Conservation (phyloP, 2,113 vertebrate genomes). For the Rhabdornis inornatus region DNA sequence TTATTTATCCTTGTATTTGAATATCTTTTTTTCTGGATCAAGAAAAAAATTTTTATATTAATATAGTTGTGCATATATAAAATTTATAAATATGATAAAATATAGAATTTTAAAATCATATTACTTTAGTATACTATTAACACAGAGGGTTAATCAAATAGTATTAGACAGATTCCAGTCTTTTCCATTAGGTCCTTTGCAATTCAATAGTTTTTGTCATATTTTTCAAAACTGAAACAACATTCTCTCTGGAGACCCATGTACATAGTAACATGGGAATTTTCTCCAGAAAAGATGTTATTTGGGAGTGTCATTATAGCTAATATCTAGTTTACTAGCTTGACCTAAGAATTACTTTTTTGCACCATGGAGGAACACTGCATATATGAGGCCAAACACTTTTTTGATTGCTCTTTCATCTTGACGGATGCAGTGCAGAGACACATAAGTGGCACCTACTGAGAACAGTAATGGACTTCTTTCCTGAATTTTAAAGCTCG, state of each 20-base stretch:
- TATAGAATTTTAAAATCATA: not conserved
- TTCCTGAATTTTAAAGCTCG: slow-evolving; percentile 54
- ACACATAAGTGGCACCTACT: slow-evolving; percentile 39
- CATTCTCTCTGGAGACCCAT: not conserved
- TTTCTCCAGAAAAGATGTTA: not conserved
- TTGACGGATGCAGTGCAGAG: slow-evolving; percentile 10
- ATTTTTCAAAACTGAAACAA: not conserved
- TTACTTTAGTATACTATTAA: not conserved
- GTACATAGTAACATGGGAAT: not conserved
- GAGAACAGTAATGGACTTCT: slow-evolving; percentile 49
- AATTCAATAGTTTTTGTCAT: not conserved
- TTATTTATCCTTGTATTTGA: not conserved
- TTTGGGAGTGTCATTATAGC: not conserved
- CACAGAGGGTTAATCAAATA: not conserved
- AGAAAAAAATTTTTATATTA: not conserved
- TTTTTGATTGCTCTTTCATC: slow-evolving; percentile 27
- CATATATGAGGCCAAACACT: not conserved
- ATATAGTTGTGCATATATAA: not conserved
- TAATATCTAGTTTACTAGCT: not conserved
- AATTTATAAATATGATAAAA: not conserved
- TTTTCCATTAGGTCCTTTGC: not conserved
- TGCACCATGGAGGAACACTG: not conserved
- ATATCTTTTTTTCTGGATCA: not conserved
- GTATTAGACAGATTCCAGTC: not conserved
- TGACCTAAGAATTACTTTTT: not conserved